These are phyloP conservation scores for Drosophila anomalata DNA, from an alignment of 2,888 invertebrate genomes.

Conservation along the genomic window DNA sequence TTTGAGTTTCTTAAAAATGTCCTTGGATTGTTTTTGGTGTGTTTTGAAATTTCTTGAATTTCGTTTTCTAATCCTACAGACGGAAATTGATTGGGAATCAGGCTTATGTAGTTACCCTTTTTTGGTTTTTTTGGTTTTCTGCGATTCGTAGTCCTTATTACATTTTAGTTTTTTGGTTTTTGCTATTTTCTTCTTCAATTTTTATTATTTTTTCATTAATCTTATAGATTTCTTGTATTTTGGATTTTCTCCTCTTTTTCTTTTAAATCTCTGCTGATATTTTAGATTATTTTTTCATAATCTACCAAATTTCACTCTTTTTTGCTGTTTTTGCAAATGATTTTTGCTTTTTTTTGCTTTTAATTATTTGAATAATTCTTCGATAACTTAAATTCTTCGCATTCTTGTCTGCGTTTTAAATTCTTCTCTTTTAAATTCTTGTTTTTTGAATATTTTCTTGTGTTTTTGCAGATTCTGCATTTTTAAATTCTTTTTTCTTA, in stretches of 20 bases:
- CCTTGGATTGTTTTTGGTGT: conserved; percentile 1
- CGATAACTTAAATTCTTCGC: too few relatives aligned
- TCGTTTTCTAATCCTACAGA: conserved; percentile 7
- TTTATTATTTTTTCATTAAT: background rate
- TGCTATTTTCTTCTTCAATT: background rate
- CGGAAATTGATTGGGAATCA: conserved; percentile 5
- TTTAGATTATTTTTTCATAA: background rate
- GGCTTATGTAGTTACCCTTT: background rate
- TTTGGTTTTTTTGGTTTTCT: background rate
- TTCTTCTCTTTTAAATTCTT: background rate
- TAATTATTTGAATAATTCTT: background rate
- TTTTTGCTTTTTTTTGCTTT: background rate
- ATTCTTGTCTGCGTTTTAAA: too few relatives aligned
- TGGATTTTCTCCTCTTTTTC: background rate
- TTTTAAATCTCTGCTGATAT: background rate
- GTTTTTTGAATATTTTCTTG: too few relatives aligned
- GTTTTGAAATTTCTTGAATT: background rate
- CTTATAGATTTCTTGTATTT: background rate
- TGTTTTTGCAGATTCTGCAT: background rate
- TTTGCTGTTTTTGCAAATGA: background rate
- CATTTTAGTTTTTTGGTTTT: background rate
- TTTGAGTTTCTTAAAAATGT: background rate
- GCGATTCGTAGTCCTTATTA: background rate
- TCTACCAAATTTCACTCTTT: background rate
- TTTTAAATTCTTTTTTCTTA: conserved; percentile 2